phyloP scores from a whole-genome alignment of 1,140 invertebrate species.

The Plodia interpunctella region DNA sequence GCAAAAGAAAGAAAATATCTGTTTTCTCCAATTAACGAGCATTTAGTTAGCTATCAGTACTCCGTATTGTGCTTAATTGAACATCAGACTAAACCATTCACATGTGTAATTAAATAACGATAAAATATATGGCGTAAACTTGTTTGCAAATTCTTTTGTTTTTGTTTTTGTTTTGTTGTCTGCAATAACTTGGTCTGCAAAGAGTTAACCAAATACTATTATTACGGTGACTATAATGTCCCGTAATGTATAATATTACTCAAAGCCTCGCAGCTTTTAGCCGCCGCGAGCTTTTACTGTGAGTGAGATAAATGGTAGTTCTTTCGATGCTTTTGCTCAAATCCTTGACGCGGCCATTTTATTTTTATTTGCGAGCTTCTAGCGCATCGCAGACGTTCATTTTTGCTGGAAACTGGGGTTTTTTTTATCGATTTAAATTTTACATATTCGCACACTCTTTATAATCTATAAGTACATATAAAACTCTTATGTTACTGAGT shows the following conservation, averaged over 20 bases:
- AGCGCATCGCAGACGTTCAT: not conserved
- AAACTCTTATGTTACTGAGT: too few species aligned
- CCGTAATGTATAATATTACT: not conserved
- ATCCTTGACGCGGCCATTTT: not conserved
- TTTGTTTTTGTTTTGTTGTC: not conserved
- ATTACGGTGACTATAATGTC: not conserved
- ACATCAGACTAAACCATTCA: too few species aligned
- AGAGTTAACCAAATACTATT: not conserved
- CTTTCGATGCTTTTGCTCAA: not conserved
- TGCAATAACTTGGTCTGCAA: not conserved
- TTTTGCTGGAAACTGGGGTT: not conserved
- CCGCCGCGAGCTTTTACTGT: not conserved
- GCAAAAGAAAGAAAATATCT: too few species aligned
- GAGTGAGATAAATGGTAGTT: slow-evolving; percentile 1
- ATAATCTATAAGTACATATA: too few species aligned
- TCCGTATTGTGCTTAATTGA: too few species aligned
- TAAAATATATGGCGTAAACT: too few species aligned
- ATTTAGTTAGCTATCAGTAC: too few species aligned
- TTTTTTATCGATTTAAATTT: too few species aligned
- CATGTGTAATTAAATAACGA: too few species aligned
- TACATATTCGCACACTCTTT: too few species aligned
- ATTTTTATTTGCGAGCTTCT: slow-evolving; percentile 1
- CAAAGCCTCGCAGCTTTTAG: not conserved
- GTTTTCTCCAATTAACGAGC: too few species aligned
- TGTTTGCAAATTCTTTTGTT: too few species aligned